Conservation (phyloP, 2,888 invertebrate genomes). For the Ormyrus labotus region DNA sequence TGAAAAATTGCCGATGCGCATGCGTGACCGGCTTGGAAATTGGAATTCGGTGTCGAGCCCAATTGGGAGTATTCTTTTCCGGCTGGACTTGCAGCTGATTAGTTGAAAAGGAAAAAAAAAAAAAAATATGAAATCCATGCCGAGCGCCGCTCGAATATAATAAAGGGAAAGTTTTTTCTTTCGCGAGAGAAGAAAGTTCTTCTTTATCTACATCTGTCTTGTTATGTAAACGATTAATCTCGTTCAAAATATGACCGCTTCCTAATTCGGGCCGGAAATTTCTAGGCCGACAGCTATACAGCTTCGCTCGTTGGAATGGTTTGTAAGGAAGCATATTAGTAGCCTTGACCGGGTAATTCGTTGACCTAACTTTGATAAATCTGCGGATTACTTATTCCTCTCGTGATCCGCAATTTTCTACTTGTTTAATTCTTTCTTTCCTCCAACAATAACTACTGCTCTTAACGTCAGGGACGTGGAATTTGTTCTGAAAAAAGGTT, state of each 20-base stretch:
- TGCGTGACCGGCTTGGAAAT: not conserved
- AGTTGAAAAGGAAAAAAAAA: too few relatives aligned
- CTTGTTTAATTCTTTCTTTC: too few relatives aligned
- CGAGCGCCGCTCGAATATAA: not conserved
- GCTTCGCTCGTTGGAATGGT: too few relatives aligned
- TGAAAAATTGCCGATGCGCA: conserved; percentile 20
- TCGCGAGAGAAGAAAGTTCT: conserved; percentile 17
- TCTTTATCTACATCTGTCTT: conserved; percentile 2
- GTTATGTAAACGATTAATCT: conserved; percentile 28
- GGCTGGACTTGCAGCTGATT: not conserved
- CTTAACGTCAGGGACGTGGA: too few relatives aligned
- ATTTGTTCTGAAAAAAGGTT: too few relatives aligned
- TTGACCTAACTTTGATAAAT: too few relatives aligned
- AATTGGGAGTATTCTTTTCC: conserved; percentile 20
- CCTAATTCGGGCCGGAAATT: not conserved
- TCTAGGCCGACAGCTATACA: too few relatives aligned
- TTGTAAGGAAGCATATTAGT: too few relatives aligned
- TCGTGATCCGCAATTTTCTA: too few relatives aligned
- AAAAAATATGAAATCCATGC: not conserved
- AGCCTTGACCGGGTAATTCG: too few relatives aligned
- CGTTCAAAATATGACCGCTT: not conserved
- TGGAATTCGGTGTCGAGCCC: conserved; percentile 10
- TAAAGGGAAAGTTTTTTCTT: conserved; percentile 14
- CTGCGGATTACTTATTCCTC: too few relatives aligned
- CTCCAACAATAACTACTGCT: too few relatives aligned